Evolutionary conservation across 2,113 vertebrate species (phyloP).

Genomic region (Tupaia chinensis): DNA sequence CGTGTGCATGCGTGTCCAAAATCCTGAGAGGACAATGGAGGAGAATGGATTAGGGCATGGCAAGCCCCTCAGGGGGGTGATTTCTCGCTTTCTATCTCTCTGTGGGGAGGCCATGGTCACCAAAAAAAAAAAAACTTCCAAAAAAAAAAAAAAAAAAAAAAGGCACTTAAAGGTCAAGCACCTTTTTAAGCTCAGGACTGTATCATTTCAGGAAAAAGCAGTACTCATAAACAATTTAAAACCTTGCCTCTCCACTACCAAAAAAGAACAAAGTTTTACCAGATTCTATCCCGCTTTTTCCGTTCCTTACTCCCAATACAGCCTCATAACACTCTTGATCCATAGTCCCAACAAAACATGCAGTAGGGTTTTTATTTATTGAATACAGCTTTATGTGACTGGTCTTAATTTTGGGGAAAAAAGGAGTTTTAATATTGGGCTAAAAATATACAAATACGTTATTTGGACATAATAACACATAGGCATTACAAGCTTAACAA

Average conservation of each 20-base stretch:
- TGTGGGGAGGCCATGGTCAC: too few species aligned
- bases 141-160: background rate
- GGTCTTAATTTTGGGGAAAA: slow-evolving; percentile 1
- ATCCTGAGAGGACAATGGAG: too few species aligned
- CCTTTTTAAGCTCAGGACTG: background rate
- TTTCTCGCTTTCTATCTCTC: too few species aligned
- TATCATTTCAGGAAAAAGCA: background rate
- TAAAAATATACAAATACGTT: background rate
- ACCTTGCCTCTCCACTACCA: background rate
- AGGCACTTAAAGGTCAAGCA: background rate
- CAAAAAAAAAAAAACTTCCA: too few species aligned
- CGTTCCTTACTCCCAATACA: background rate
- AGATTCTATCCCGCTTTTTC: background rate
- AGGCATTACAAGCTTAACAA: background rate
- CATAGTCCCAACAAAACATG: slow-evolving; percentile 4
- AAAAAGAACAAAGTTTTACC: background rate
- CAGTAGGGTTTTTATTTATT: background rate
- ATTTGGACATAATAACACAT: background rate
- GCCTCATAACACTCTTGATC: background rate
- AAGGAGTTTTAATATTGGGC: background rate
- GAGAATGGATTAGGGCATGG: too few species aligned
- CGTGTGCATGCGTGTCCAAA: too few species aligned
- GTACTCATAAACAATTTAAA: background rate
- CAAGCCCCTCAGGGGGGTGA: too few species aligned
- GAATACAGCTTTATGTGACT: background rate